phyloP scores from a whole-genome alignment of 2,888 invertebrate genomes.

The Aporophyla lueneburgensis region DNA sequence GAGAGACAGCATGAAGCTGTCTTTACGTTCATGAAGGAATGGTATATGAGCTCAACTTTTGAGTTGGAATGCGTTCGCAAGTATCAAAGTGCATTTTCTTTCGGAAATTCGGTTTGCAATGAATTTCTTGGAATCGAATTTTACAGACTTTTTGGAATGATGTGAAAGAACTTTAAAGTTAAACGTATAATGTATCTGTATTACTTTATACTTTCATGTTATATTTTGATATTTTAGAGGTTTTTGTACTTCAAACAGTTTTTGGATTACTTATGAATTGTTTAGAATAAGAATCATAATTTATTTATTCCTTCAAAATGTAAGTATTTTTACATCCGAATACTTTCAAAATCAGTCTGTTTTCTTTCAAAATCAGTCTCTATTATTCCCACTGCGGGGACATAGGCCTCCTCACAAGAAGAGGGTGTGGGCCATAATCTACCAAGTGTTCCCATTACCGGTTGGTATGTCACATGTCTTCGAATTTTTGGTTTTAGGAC shows the following conservation, averaged over 20 bases:
- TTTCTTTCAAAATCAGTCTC: no score
- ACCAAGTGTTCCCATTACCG: no score
- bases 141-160: conserved; percentile 20
- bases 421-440: no score
- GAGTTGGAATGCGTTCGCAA: conserved; percentile 46
- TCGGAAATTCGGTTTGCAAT: conserved; percentile 36
- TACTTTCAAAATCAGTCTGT: no score
- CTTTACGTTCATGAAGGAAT: conserved; percentile 67
- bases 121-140: conserved; percentile 32
- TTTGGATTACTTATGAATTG: not conserved
- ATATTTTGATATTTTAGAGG: not conserved
- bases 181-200: not conserved
- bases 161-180: not conserved
- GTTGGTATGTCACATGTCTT: no score
- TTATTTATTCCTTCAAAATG: not conserved
- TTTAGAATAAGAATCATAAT: not conserved
- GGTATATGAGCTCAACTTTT: conserved; percentile 63
- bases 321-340: no score
- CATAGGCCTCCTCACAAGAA: no score
- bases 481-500: no score
- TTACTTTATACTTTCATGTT: not conserved
- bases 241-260: not conserved
- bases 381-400: no score
- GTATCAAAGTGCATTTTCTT: conserved; percentile 49
- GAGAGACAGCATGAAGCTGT: conserved; percentile 52